Base-by-base conservation (phyloP, 2,797 vertebrate genomes). In the Acanthornis magna region DNA sequence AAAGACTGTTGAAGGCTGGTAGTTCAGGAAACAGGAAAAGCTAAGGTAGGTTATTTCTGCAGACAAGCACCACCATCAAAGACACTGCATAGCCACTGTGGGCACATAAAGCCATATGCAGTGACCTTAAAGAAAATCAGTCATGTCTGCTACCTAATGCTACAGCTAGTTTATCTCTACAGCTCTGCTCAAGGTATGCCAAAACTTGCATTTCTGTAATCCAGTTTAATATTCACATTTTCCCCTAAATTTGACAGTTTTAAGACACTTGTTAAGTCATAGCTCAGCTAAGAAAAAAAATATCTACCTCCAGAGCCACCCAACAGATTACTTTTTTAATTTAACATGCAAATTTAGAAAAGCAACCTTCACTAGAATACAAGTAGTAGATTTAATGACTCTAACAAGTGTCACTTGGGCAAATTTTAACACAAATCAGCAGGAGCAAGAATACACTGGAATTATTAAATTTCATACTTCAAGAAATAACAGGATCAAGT, bases 341-440 rank as follows among this genome's bases (percentile, higher is more conserved):
- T 78, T 75, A 93, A 66, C 67, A 87, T 91, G 66, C 61, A 85
- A 96, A 91, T 81, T 91, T 91, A 85, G 81, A 96, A 94, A 89
- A 67, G 66, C 72, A 96, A 58, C 54, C 29, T 93, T 57, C 74
- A 50, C 92, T 92, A 85, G 42, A 90, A 96, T 90, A 76, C 34
- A 80, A 79, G 34, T 80, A 88, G 60, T 47, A 77, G 38, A 78
- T 76, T 43, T 75, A 86, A 73, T 36, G 47, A 65, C 15, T 34
- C 32, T 62, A 83, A 60, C 47, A 84, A 76, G 79, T 74, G 45
- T 76, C 42, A 63, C 43, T 74, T 71, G 34, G 70, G 47, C 30
- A 80, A 77, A 82, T 23, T 77, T 87, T 73, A 91, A 91, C 62
- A 79, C 51, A 89, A 72, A 89, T 77, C 38, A 79, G 36, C 76